These are phyloP conservation scores for Torymus tubicola DNA, from an alignment of 2,888 invertebrate species.

Conservation along the genomic window DNA sequence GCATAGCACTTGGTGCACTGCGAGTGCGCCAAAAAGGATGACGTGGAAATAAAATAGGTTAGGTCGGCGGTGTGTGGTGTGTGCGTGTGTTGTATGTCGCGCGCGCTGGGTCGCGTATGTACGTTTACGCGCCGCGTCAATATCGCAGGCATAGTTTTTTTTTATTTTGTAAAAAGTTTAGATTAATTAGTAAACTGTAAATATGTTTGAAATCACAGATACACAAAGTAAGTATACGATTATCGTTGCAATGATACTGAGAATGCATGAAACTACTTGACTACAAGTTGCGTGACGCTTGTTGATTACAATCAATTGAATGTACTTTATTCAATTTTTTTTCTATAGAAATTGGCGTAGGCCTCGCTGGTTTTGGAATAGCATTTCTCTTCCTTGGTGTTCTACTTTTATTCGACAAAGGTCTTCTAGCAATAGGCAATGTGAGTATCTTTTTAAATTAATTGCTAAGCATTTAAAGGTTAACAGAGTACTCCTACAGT, in stretches of 20 bases:
- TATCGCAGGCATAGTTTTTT: constrained; percentile 38
- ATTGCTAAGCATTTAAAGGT: constrained; percentile 20
- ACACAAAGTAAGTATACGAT: constrained; percentile 84
- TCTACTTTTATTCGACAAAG: constrained; percentile 95
- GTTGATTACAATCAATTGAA: constrained; percentile 18
- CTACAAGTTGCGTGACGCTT: neutral
- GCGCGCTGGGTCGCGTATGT: constrained; percentile 23
- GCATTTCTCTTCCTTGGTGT: constrained; percentile 96
- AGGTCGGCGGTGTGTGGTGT: constrained; percentile 45
- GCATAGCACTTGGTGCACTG: constrained; percentile 5
- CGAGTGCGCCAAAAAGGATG: constrained; percentile 58
- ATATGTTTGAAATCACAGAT: constrained; percentile 91
- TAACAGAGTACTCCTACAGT: neutral
- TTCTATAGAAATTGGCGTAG: constrained; percentile 95
- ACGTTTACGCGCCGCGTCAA: constrained; percentile 11
- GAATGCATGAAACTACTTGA: neutral
- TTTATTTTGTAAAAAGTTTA: constrained; percentile 32
- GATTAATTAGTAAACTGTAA: constrained; percentile 62
- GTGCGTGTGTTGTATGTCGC: neutral
- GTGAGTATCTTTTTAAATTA: constrained; percentile 81
- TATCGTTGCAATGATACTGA: constrained; percentile 11
- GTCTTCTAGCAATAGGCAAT: constrained; percentile 98
- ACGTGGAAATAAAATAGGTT: constrained; percentile 72
- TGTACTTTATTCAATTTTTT: constrained; percentile 41
- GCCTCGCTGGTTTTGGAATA: constrained; percentile 96